Conservation (phyloP, 1,140 invertebrate genomes). For the Ostrea edulis region DNA sequence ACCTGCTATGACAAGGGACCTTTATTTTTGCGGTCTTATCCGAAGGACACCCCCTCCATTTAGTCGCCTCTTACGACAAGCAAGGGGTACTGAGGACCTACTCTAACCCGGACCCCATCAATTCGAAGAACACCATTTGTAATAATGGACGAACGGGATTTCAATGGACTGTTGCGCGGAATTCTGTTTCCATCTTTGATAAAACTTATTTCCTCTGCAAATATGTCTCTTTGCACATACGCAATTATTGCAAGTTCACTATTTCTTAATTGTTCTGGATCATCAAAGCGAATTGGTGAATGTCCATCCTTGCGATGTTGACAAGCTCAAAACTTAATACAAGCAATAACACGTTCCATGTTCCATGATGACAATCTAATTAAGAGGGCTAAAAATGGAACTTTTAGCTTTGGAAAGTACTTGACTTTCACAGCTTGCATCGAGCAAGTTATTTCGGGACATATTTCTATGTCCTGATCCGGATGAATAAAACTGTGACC, state of each 20-base stretch:
- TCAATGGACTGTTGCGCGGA: too few species aligned
- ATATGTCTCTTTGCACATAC: constrained; percentile 8
- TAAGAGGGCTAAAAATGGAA: background rate
- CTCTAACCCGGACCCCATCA: too few species aligned
- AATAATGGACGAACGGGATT: too few species aligned
- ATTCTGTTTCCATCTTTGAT: background rate
- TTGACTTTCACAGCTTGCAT: background rate
- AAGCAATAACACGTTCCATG: constrained; percentile 24
- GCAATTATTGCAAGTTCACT: constrained; percentile 38
- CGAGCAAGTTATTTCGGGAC: background rate
- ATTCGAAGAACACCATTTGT: too few species aligned
- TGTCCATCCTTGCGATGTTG: background rate
- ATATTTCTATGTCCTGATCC: constrained; percentile 11
- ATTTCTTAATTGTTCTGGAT: constrained; percentile 18
- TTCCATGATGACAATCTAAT: constrained; percentile 35
- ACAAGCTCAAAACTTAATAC: background rate
- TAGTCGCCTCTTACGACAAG: too few species aligned
- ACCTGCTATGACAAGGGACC: too few species aligned
- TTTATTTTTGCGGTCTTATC: too few species aligned
- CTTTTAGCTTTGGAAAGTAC: background rate
- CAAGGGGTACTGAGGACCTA: too few species aligned
- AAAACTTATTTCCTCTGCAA: background rate
- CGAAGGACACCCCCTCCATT: too few species aligned
- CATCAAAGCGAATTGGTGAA: background rate
- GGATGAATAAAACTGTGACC: background rate